phyloP scores from a whole-genome alignment of 1,140 invertebrate species.

The Holcopasites calliopsidis region DNA sequence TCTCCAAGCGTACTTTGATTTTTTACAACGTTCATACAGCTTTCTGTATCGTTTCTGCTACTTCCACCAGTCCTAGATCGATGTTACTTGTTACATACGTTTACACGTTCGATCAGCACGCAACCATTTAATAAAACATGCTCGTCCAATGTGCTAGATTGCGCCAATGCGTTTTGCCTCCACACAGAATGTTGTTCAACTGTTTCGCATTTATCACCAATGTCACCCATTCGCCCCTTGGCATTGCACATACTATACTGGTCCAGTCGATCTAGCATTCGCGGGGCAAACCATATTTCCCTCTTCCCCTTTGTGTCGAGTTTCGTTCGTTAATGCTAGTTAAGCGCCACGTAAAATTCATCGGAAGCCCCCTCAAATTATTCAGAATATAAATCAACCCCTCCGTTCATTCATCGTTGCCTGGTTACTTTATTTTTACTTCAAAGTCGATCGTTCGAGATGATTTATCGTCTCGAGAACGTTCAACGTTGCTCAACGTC shows the following conservation, averaged over 20 bases:
- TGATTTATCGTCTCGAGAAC: too few relatives aligned
- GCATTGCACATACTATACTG: constrained; percentile 31
- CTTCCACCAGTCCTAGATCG: constrained; percentile 6
- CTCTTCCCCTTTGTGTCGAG: not conserved
- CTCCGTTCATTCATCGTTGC: too few relatives aligned
- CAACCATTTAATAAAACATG: constrained; percentile 47
- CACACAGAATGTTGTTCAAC: constrained; percentile 49
- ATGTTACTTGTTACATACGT: constrained; percentile 7
- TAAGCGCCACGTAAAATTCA: not conserved
- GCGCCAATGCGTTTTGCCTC: constrained; percentile 29
- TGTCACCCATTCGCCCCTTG: constrained; percentile 33
- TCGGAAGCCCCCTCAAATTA: not conserved
- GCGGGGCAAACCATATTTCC: not conserved
- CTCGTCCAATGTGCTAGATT: constrained; percentile 27
- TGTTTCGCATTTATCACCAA: constrained; percentile 39
- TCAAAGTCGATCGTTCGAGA: not conserved
- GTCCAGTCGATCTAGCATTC: constrained; percentile 51
- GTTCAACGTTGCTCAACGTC: too few relatives aligned
- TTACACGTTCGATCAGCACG: constrained; percentile 59
- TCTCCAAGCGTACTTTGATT: constrained; percentile 25
- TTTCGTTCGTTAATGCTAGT: not conserved
- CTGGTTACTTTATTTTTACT: not conserved
- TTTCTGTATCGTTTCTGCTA: constrained; percentile 36
- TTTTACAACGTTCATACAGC: constrained; percentile 19
- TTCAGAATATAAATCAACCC: not conserved